These are phyloP conservation scores for Symphodus melops DNA, from an alignment of 2,113 vertebrate species.

Conservation along the genomic window DNA sequence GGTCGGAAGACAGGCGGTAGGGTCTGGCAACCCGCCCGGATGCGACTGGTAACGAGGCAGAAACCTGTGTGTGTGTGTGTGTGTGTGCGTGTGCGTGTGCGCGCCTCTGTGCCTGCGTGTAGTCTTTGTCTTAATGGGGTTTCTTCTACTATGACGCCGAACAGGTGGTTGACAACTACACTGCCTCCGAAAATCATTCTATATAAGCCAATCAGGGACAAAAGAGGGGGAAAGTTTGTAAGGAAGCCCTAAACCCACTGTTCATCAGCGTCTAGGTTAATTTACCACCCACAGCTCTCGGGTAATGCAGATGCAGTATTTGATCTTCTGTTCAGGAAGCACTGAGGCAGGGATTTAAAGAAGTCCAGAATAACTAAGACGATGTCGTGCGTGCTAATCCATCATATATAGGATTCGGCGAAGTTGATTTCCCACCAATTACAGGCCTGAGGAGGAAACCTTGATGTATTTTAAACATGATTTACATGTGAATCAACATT, in stretches of 20 bases:
- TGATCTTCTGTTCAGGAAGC: conserved; percentile 50
- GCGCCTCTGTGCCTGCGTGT: conserved; percentile 13
- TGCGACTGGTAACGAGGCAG: conserved; percentile 65
- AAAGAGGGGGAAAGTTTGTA: conserved; percentile 37
- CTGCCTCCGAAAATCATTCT: conserved; percentile 50
- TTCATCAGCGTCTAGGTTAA: conserved; percentile 69
- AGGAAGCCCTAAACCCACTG: conserved; percentile 41
- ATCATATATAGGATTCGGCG: conserved; percentile 54
- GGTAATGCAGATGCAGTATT: conserved; percentile 55
- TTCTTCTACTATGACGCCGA: conserved; percentile 35
- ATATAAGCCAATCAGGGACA: conserved; percentile 31
- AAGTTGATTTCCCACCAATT: conserved; percentile 72
- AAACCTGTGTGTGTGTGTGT: conserved; percentile 4
- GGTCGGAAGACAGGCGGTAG: conserved; percentile 63
- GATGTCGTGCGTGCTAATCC: conserved; percentile 66
- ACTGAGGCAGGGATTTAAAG: conserved; percentile 30
- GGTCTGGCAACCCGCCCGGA: conserved; percentile 59
- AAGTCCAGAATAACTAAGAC: conserved; percentile 51
- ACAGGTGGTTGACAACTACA: conserved; percentile 42
- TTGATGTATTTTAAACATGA: conserved; percentile 61
- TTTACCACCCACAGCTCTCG: conserved; percentile 65
- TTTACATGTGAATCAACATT: conserved; percentile 82
- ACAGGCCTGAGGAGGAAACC: conserved; percentile 38
- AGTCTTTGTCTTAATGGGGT: conserved; percentile 45
- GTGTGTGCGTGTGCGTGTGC: too few relatives aligned